Percentiles rank a stretch among this genome's conserved stretches.
Conservation (phyloP, 2,797 vertebrate species). For the Hirundo rustica region DNA sequence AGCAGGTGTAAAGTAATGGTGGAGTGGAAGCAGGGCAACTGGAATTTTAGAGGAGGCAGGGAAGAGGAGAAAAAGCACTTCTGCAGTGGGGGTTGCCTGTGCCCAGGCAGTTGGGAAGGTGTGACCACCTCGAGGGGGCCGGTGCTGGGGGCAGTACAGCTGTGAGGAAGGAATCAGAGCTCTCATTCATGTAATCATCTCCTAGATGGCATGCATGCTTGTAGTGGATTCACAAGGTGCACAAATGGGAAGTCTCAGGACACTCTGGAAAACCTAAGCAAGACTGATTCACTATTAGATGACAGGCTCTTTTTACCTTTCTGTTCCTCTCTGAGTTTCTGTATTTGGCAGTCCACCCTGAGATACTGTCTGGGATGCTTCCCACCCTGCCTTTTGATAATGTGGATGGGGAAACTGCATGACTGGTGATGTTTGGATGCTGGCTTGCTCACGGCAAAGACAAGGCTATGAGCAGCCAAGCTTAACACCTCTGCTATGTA, state of each 20-base stretch:
- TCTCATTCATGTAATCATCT: not conserved
- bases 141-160: not conserved
- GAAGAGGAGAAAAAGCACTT: not conserved
- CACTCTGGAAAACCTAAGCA: not conserved
- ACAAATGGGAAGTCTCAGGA: not conserved
- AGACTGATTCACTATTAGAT: not conserved
- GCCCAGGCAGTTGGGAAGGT: not conserved
- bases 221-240: not conserved
- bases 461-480: not conserved
- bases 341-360: not conserved
- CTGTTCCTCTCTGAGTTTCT: not conserved
- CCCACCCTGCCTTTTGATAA: not conserved
- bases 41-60: not conserved
- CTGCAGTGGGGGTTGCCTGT: not conserved
- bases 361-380: not conserved
- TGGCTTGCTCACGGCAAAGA: not conserved
- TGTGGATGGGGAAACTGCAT: not conserved
- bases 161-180: not conserved
- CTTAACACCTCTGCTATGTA: not conserved
- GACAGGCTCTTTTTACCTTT: not conserved
- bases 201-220: not conserved
- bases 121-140: rapidly evolving
- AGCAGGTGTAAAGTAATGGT: not conserved
- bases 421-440: not conserved
- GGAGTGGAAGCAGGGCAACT: not conserved